Evolutionary conservation across 1,140 invertebrate genomes (phyloP).

Genomic region (Drosophila bifasciata): DNA sequence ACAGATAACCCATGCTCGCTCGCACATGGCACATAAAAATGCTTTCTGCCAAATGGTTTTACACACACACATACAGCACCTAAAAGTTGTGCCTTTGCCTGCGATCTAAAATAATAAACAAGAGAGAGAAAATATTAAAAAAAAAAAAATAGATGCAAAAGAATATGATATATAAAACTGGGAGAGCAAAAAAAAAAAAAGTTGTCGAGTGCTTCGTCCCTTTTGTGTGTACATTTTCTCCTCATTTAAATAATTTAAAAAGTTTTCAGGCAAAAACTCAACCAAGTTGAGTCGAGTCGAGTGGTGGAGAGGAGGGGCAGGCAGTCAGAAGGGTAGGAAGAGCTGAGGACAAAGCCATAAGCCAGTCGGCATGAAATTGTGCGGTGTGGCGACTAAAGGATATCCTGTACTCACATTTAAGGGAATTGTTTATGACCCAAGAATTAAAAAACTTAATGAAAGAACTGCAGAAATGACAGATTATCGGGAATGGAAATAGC

Average conservation of each 20-base stretch:
- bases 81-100: conserved; percentile 21
- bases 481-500: no score
- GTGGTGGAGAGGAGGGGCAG: not conserved
- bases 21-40: conserved; percentile 39
- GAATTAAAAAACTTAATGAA: no score
- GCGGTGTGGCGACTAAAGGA: no score
- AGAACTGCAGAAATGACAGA: no score
- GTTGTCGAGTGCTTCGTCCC: conserved; percentile 13
- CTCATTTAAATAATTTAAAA: conserved; percentile 70
- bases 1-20: conserved; percentile 43
- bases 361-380: not conserved
- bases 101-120: conserved; percentile 38
- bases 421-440: no score
- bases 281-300: conserved; percentile 23
- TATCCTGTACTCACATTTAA: no score
- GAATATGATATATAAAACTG: conserved; percentile 16
- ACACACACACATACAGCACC: conserved; percentile 6
- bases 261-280: conserved; percentile 53
- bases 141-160: no score
- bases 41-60: conserved; percentile 45
- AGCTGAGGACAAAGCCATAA: conserved; percentile 30
- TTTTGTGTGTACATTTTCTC: conserved; percentile 27
- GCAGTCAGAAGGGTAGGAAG: not conserved
- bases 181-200: conserved; percentile 18
- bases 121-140: no score